These are phyloP conservation scores for Pangasius macronema DNA, from an alignment of 2,797 vertebrate genomes.

Conservation along the genomic window DNA sequence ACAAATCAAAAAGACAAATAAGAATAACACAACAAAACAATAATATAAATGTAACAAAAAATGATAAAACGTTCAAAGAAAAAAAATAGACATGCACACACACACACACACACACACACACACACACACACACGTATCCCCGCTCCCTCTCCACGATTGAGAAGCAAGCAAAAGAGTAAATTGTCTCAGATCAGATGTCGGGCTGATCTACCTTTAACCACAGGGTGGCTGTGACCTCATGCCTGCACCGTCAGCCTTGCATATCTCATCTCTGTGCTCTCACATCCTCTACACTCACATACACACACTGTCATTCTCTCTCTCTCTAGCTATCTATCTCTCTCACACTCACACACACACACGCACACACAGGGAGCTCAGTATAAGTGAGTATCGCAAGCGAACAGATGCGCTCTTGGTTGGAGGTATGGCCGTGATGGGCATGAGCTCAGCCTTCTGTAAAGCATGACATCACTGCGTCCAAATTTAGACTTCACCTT, in stretches of 20 bases:
- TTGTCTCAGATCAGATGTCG: not conserved
- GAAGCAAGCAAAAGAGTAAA: not conserved
- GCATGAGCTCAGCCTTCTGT: slow-evolving; percentile 53
- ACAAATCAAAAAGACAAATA: too few species aligned
- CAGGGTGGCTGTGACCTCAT: slow-evolving; percentile 56
- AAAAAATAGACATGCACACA: too few species aligned
- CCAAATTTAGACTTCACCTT: slow-evolving; percentile 42
- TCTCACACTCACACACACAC: slow-evolving; percentile 36
- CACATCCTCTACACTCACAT: not conserved
- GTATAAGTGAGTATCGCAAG: slow-evolving; percentile 14
- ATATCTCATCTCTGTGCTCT: slow-evolving; percentile 61
- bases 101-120: too few species aligned
- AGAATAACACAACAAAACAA: too few species aligned
- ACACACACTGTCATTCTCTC: not conserved
- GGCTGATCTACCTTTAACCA: not conserved
- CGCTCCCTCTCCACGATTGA: not conserved
- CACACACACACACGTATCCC: too few species aligned
- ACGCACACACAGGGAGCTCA: slow-evolving; percentile 21
- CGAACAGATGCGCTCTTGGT: slow-evolving; percentile 56
- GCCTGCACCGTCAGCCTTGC: slow-evolving; percentile 31
- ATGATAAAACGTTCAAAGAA: too few species aligned
- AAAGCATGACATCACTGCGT: slow-evolving; percentile 54
- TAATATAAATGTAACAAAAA: too few species aligned
- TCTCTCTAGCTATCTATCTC: not conserved
- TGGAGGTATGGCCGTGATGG: slow-evolving; percentile 55